phyloP scores from a whole-genome alignment of 2,888 invertebrate species.

The Stenodema calcarata region DNA sequence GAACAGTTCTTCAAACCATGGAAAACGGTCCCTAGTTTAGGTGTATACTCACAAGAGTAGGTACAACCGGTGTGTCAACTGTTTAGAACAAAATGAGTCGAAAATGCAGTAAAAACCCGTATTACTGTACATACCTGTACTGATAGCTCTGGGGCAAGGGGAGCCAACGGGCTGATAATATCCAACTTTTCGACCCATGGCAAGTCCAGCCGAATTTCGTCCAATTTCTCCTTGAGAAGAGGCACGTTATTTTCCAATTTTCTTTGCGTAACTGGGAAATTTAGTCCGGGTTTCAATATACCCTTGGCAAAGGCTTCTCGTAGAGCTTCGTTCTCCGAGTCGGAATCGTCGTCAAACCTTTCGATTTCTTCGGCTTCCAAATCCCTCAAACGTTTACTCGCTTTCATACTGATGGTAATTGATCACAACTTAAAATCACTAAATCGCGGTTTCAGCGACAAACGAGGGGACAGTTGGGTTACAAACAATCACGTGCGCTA shows the following conservation, averaged over 20 bases:
- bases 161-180: constrained; percentile 76
- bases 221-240: constrained; percentile 71
- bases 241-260: constrained; percentile 72
- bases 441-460: neutral
- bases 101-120: too few relatives aligned
- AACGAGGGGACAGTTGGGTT: neutral
- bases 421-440: neutral
- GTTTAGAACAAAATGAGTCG: too few relatives aligned
- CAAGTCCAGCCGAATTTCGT: constrained; percentile 74
- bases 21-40: too few relatives aligned
- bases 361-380: constrained; percentile 50
- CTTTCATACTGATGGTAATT: constrained; percentile 28
- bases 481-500: neutral
- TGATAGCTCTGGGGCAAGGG: constrained; percentile 83
- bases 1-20: too few relatives aligned
- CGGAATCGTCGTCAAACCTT: constrained; percentile 61
- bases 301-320: constrained; percentile 90
- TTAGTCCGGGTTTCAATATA: constrained; percentile 83
- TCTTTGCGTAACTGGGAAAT: constrained; percentile 70
- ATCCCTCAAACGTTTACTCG: constrained; percentile 39
- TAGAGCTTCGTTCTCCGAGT: constrained; percentile 72
- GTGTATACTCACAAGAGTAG: too few relatives aligned
- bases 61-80: too few relatives aligned
- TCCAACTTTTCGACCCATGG: constrained; percentile 90
- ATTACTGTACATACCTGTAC: constrained; percentile 61